Base-by-base conservation (phyloP, 2,888 invertebrate species). In the Pachydiplax longipennis region DNA sequence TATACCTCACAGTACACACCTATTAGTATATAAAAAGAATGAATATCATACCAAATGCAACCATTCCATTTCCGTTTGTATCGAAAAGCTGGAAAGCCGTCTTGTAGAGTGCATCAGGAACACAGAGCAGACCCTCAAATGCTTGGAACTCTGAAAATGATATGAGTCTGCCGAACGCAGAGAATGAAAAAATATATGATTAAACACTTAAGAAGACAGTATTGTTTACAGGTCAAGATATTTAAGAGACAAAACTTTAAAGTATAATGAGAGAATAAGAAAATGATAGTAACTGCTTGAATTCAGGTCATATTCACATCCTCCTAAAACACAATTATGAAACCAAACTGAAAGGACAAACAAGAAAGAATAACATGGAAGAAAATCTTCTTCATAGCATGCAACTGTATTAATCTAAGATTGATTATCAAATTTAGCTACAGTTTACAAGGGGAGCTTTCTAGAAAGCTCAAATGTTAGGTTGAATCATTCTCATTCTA, bases 21-120 rank as follows among this genome's bases (percentile, higher is more conserved):
- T 18, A 53, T 53, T 18, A 18, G 15, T 31, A 73, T 73, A 25
- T 31, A 73, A 31, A 2, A 31, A 65, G n/a, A 22, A 12, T 8
- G 22, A 3, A 61, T 61, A 92, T 95, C 95, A 95, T 95, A 98
- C 99, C 97, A 95, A 97, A 99, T 92, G 98, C 97, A 93, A 99
- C 98, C 94, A 97, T 96, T 94, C 99, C 99, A 94, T 99, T 99
- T 94, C 99, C 99, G 94, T 99, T 98, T 90, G 98, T 98, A 94
- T 99, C 99, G 94, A 99, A 99, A 91, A 99, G 95, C 94, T 99
- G 99, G 95, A 99, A 99, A 93, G 99, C 99, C 91, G 99, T 98
- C 95, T 98, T 98, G 94, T 99, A 99, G 91, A 99, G 95, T 80
- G 99, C 99, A 94, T 99, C 99, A 35, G 99, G 99, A 53, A 98